Conservation (phyloP, 2,888 invertebrate genomes). For the Nebria salina region DNA sequence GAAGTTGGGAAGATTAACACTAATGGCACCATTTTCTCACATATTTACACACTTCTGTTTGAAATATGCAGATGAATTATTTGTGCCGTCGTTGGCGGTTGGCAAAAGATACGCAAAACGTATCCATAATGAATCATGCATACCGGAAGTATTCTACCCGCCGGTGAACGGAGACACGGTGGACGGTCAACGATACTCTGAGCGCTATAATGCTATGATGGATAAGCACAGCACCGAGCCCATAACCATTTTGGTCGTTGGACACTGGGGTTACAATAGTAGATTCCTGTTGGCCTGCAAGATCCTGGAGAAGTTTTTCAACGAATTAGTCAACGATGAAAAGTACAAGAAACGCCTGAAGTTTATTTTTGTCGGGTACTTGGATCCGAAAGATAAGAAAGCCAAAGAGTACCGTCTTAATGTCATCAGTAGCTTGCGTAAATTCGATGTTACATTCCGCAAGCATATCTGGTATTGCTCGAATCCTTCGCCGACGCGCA, state of each 20-base stretch:
- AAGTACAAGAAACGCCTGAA: not conserved
- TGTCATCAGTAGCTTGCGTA: no score
- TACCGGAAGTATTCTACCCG: not conserved
- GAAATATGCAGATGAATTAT: not conserved
- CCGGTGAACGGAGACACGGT: not conserved
- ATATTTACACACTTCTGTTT: not conserved
- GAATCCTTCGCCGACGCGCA: not conserved
- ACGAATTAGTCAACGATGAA: not conserved
- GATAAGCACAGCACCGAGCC: not conserved
- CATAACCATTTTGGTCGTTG: not conserved
- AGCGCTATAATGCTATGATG: no score
- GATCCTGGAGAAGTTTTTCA: not conserved
- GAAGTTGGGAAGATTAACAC: not conserved
- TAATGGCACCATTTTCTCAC: not conserved
- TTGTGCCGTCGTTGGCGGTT: not conserved
- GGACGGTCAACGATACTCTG: no score
- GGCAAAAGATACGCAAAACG: not conserved
- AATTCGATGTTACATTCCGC: not conserved
- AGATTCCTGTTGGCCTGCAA: not conserved
- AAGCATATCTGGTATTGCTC: not conserved
- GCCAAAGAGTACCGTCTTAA: not conserved
- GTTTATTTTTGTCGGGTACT: not conserved
- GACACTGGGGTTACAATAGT: no score
- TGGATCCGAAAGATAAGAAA: not conserved
- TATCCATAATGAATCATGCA: not conserved